A percentile compares a stretch with the other conserved stretches of the same genome.
phyloP scores from a whole-genome alignment of 2,888 invertebrate species.

The Cephus sareptanus region DNA sequence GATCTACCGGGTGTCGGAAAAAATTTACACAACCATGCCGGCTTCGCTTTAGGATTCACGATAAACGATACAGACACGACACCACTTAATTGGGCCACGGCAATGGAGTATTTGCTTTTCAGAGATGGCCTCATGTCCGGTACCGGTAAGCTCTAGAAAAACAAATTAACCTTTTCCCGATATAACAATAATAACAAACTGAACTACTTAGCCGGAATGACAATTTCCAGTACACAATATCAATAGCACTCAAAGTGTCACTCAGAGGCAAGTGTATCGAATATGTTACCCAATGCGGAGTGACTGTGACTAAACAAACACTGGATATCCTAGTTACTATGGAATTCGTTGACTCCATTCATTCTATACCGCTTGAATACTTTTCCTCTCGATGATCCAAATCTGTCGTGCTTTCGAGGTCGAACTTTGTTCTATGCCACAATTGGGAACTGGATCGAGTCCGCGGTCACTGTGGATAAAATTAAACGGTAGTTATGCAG shows the following conservation, averaged over 20 bases:
- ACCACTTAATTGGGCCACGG: conserved; percentile 91
- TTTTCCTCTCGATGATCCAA: background rate
- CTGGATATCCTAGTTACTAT: background rate
- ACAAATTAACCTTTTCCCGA: background rate
- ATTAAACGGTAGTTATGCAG: background rate
- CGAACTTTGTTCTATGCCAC: background rate
- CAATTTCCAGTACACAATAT: background rate
- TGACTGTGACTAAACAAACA: background rate
- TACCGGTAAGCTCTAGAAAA: conserved; percentile 70
- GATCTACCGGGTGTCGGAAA: conserved; percentile 84
- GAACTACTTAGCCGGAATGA: background rate
- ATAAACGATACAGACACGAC: conserved; percentile 87
- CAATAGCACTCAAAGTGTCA: background rate
- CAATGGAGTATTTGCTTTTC: conserved; percentile 90
- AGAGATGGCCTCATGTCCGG: conserved; percentile 91
- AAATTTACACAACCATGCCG: conserved; percentile 89
- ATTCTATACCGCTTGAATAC: background rate
- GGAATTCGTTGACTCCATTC: background rate
- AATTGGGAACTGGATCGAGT: background rate
- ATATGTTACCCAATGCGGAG: background rate
- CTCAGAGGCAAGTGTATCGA: background rate
- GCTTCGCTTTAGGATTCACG: conserved; percentile 81
- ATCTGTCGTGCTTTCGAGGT: background rate
- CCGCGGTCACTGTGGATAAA: background rate
- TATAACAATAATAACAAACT: background rate